These are phyloP conservation scores for Astreopora myriophthalma DNA, from an alignment of 64 coral and sea anemone genomes.

Conservation along the genomic window DNA sequence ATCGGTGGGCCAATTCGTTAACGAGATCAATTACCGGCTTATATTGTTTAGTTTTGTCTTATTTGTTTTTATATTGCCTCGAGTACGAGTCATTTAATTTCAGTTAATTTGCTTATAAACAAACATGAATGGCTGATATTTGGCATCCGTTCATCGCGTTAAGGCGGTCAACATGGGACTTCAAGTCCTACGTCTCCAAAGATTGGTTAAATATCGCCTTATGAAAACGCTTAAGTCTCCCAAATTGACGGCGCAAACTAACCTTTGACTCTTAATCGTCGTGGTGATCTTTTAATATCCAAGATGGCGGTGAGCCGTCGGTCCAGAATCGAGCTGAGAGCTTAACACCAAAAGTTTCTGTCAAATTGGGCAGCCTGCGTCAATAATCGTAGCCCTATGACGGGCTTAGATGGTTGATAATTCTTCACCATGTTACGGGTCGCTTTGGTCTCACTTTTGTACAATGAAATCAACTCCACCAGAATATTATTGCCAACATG, in stretches of 20 bases:
- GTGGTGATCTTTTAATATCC: not conserved
- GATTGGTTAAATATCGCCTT: not conserved
- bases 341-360: no score
- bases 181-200: not conserved
- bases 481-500: no score
- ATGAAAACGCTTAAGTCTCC: not conserved
- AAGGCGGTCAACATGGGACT: not conserved
- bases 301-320: not conserved
- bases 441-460: no score
- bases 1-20: not conserved
- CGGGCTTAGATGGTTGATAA: no score
- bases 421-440: no score
- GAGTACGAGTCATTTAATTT: not conserved
- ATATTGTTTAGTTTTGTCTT: not conserved
- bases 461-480: no score
- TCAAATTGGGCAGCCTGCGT: no score
- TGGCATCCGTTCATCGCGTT: not conserved
- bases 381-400: no score
- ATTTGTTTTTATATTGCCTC: not conserved
- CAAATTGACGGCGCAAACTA: not conserved
- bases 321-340: no score
- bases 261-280: not conserved
- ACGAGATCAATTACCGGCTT: not conserved
- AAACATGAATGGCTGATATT: not conserved
- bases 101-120: constrained; percentile 10